phyloP scores from a whole-genome alignment of 2,888 invertebrate genomes.

The Tridacna gigas region DNA sequence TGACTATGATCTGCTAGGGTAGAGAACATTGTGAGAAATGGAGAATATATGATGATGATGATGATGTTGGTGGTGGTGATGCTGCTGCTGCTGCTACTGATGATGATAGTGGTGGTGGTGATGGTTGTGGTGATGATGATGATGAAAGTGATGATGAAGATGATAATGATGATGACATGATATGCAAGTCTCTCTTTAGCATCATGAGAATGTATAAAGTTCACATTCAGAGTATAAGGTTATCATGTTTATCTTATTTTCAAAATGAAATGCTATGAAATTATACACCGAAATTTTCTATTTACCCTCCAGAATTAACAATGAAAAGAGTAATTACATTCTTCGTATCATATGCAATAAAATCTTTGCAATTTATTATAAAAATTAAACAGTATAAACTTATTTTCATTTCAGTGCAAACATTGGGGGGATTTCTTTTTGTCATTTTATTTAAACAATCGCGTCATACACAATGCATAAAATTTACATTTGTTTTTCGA shows the following conservation, averaged over 20 bases:
- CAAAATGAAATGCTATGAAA: slow-evolving; percentile 44
- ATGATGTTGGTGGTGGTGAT: no score
- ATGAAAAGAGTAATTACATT: slow-evolving; percentile 23
- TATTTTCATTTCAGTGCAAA: slow-evolving; percentile 36
- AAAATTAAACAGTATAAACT: slow-evolving; percentile 22
- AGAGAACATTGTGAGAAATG: no score
- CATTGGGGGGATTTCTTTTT: slow-evolving; percentile 38
- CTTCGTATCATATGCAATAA: slow-evolving; percentile 22
- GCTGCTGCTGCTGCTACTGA: no score
- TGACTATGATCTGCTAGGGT: background rate
- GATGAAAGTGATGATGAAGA: no score
- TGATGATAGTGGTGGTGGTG: no score
- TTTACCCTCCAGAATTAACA: background rate
- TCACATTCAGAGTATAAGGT: no score
- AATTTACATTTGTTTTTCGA: slow-evolving; percentile 39
- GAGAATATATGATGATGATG: no score
- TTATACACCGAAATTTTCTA: slow-evolving; percentile 27
- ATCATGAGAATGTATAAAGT: no score
- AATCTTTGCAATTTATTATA: slow-evolving; percentile 24
- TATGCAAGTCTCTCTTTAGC: no score
- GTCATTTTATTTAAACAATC: slow-evolving; percentile 41
- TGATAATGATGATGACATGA: no score
- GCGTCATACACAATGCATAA: slow-evolving; percentile 44
- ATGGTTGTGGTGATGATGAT: no score
- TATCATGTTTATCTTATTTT: background rate